phyloP scores from a whole-genome alignment of 2,797 vertebrate genomes.

The Oreochromis grahami region DNA sequence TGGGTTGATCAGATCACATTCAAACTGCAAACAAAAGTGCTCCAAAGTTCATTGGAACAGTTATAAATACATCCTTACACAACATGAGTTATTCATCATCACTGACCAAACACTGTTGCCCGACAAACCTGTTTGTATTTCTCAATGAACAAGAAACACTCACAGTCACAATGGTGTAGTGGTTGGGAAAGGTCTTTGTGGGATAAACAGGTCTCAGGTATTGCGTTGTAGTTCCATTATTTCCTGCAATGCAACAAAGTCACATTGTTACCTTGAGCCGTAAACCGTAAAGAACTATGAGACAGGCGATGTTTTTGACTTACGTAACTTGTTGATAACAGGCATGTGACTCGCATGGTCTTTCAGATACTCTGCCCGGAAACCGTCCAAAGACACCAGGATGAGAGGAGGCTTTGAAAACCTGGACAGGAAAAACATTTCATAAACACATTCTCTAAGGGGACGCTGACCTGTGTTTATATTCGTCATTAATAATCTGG shows the following conservation, averaged over 20 bases:
- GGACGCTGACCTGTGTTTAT: not conserved
- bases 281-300: not conserved
- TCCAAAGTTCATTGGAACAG: not conserved
- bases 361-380: constrained; percentile 88
- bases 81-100: not conserved
- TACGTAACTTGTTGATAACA: constrained; percentile 89
- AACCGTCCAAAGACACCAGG: constrained; percentile 94
- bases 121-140: not conserved
- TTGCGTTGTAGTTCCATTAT: constrained; percentile 81
- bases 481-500: not conserved
- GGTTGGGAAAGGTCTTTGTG: constrained; percentile 98
- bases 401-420: constrained; percentile 87
- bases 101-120: not conserved
- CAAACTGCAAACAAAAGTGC: not conserved
- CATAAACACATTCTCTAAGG: not conserved
- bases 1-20: not conserved
- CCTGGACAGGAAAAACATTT: constrained; percentile 58
- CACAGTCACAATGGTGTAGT: constrained; percentile 95
- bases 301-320: constrained; percentile 53
- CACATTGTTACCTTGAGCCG: not conserved
- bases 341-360: constrained; percentile 83
- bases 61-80: not conserved
- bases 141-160: constrained; percentile 53
- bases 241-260: constrained; percentile 70
- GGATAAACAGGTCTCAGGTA: constrained; percentile 91